These are phyloP conservation scores for Taenaris catops DNA, from an alignment of 2,888 invertebrate genomes.

Conservation along the genomic window DNA sequence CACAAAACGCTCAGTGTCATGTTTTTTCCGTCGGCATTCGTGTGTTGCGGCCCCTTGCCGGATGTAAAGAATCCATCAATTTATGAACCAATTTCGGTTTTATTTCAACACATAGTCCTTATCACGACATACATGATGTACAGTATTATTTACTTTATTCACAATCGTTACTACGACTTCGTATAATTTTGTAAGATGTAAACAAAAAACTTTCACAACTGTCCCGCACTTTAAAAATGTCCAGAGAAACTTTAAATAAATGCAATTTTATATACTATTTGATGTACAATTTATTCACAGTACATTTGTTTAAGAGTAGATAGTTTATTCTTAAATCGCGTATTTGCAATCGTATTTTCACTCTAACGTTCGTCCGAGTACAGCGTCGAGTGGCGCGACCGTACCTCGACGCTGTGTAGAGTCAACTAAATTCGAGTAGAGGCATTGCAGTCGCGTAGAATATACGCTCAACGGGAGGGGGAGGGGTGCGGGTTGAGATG, in stretches of 20 bases:
- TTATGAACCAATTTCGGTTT: constrained; percentile 53
- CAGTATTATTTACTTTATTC: constrained; percentile 44
- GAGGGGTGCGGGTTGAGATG: constrained; percentile 55
- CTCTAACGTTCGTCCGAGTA: constrained; percentile 57
- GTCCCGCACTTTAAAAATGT: constrained; percentile 37
- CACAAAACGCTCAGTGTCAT: constrained; percentile 72
- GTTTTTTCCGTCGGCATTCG: constrained; percentile 76
- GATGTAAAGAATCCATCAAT: constrained; percentile 76
- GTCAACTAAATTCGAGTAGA: constrained; percentile 66
- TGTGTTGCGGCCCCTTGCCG: constrained; percentile 65
- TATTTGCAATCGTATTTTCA: constrained; percentile 66
- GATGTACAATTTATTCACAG: constrained; percentile 17
- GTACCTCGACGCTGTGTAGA: constrained; percentile 67
- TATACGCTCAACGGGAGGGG: constrained; percentile 55
- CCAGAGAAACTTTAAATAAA: constrained; percentile 13
- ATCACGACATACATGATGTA: constrained; percentile 39
- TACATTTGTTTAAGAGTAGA: constrained; percentile 7
- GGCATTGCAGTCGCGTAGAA: constrained; percentile 69
- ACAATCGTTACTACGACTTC: constrained; percentile 18
- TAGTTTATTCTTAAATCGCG: constrained; percentile 43
- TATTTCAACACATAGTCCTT: constrained; percentile 41
- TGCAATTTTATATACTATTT: constrained; percentile 7
- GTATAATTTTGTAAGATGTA: constrained; percentile 31
- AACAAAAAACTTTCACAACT: constrained; percentile 45
- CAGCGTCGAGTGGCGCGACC: constrained; percentile 70